Base-by-base conservation (phyloP, 2,113 vertebrate genomes). In the Talpa occidentalis region DNA sequence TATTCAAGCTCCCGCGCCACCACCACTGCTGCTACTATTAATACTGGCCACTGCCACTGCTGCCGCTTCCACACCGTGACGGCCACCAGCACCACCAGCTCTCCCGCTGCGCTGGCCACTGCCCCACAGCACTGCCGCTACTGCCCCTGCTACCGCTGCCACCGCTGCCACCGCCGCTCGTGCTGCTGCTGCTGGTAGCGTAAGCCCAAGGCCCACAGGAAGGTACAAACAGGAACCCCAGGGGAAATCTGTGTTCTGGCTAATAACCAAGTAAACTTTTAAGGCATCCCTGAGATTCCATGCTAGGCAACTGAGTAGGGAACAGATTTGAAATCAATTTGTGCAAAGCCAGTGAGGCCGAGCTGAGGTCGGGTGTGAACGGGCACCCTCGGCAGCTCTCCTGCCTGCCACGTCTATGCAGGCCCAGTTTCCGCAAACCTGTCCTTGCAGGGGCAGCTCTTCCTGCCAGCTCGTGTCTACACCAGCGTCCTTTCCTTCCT, bases 81-180 rank as follows among this genome's bases (percentile, higher is more conserved):
- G 3, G 3, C 82, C 8, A 5, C 26, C 8, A 30, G 0, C 2
- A 17, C 19, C 17, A 0, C 15, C 37, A 0, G 0, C 47, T 21
- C 21, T 4, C 2, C 30, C 30, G 60, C 3, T 2, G 8, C 69
- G n/a, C 16, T 0, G 3, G 10, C 7, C 4, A 7, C 54, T 11
- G 1, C 5, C 5, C 0, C 16, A 5, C 62, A 14, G 10, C 10
- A 3, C 3, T 10, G 28, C 28, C 8, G 2, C 24, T 2, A 11
- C 37, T 40, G 16, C 37, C 12, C 0, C n/a, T 8, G 6, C 24
- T 5, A n/a, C n/a, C n/a, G n/a, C n/a, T n/a, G n/a, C n/a, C n/a
- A n/a, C n/a, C n/a, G n/a, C n/a, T n/a, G n/a, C n/a, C n/a, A n/a
- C n/a, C n/a, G n/a, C n/a, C n/a, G n/a, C n/a, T n/a, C n/a, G n/a